These are phyloP conservation scores for Neosilurus mollespiculum DNA, from an alignment of 2,797 vertebrate species.

Conservation along the genomic window DNA sequence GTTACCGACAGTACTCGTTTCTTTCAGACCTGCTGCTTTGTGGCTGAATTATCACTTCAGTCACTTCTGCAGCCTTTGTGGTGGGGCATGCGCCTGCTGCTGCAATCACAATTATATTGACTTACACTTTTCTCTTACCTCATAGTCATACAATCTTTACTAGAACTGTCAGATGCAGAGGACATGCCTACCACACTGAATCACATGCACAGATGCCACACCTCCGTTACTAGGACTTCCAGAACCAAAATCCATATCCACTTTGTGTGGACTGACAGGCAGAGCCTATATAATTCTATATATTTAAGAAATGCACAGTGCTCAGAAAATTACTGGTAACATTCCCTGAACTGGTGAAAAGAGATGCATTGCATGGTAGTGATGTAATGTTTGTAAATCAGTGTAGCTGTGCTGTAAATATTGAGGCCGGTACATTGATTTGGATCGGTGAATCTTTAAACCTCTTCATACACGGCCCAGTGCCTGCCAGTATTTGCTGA, in stretches of 20 bases:
- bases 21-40: too few species aligned
- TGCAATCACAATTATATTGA: too few species aligned
- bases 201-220: neutral
- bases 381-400: neutral
- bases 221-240: neutral
- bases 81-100: too few species aligned
- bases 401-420: neutral
- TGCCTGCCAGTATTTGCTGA: conserved; percentile 1
- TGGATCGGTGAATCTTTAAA: neutral
- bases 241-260: neutral
- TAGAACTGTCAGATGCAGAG: neutral
- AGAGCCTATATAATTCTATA: neutral
- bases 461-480: neutral
- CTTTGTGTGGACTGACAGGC: neutral
- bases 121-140: too few species aligned
- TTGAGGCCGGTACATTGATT: neutral
- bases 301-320: neutral
- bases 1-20: too few species aligned
- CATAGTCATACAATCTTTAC: neutral
- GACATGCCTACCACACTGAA: neutral
- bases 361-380: too few species aligned
- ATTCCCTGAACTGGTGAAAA: neutral
- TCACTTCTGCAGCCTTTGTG: too few species aligned
- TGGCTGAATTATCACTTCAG: too few species aligned
- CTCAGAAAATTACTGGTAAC: neutral